Evolutionary conservation across 2,113 vertebrate genomes (phyloP), one percentile per base, ranked within the genome.

Genomic region (Ptilorrhoa leucosticta): DNA sequence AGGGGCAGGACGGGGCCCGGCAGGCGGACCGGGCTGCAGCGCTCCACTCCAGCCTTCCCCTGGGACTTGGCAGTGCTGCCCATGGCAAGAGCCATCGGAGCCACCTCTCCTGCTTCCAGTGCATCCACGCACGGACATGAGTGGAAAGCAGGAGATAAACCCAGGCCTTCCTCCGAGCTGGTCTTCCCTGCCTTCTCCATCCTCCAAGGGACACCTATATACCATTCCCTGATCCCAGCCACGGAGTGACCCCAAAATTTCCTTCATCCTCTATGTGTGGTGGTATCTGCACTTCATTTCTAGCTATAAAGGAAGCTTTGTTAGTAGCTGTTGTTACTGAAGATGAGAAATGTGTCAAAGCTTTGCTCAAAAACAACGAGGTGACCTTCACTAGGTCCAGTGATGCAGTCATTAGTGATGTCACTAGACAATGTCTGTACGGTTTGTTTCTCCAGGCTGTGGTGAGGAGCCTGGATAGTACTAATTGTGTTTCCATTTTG

Each of bases 101-200:
- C 35, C 22, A 0, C 61, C 44, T 20, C 15, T n/a, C 9, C 39
- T 14, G 53, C 15, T 27, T 30, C 11, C 33, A 0, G 13, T 3
- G 30, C 30, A 4, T 9, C 33, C 45, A 1, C 3, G 2, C 27
- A 10, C 14, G 6, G 3, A 9, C 12, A 0, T 10, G 14, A 19
- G 28, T 12, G 24, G 27, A n/a, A 40, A 27, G 47, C n/a, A 21
- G 61, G 65, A 75, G 37, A 7, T 48, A 11, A 0, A 2, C 28
- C 14, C 37, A 35, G 28, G 13, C 9, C 35, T 24, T 31, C 13
- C 15, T 28, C 45, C 5, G 5, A 66, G 39, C 28, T n/a, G 7
- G 15, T n/a, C 13, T 68, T 37, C 40, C 44, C 35, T 37, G 26
- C 44, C 30, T 50, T 51, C 15, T 42, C 65, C 40, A 15, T 33